Evolutionary conservation across 2,888 invertebrate species (phyloP).

Genomic region (Galeopsomyia nigrocyanea): DNA sequence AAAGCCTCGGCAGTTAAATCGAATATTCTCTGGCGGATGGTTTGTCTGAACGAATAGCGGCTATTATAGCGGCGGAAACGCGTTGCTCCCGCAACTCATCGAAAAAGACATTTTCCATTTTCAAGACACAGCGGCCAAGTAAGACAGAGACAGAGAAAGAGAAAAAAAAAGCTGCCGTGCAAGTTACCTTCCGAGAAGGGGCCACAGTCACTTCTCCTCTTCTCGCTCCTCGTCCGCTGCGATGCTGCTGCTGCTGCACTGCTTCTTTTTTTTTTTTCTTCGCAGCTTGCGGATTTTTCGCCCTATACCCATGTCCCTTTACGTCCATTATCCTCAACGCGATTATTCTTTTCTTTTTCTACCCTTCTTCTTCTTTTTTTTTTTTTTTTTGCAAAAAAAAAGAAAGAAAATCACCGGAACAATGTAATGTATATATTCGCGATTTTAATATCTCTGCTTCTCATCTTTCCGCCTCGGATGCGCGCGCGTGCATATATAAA

Average conservation of each 20-base stretch:
- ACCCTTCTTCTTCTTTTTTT: neutral
- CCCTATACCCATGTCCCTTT: conserved; percentile 13
- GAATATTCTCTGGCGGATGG: too few species aligned
- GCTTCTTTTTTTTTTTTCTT: neutral
- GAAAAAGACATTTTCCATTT: conserved; percentile 61
- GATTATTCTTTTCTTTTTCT: conserved; percentile 9
- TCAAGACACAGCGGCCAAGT: conserved; percentile 55
- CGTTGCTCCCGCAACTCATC: conserved; percentile 31
- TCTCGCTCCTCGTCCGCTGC: neutral
- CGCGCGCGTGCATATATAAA: neutral
- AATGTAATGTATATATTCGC: too few species aligned
- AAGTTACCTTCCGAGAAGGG: conserved; percentile 52
- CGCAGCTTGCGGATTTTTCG: conserved; percentile 9
- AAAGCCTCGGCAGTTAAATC: too few species aligned
- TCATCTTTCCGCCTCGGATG: conserved; percentile 5
- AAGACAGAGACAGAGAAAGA: conserved; percentile 51
- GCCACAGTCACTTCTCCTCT: conserved; percentile 2
- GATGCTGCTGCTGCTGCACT: neutral
- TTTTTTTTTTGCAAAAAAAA: neutral
- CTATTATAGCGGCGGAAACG: conserved; percentile 5
- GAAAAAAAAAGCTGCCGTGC: conserved; percentile 55
- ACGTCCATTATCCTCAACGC: conserved; percentile 27
- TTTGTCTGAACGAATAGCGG: conserved; percentile 4
- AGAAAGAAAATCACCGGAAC: too few species aligned
- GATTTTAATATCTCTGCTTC: conserved; percentile 1